Percentiles rank a stretch among this genome's conserved stretches.
phyloP scores from a whole-genome alignment of 1,140 invertebrate genomes.

The Aporrectodea caliginosa region DNA sequence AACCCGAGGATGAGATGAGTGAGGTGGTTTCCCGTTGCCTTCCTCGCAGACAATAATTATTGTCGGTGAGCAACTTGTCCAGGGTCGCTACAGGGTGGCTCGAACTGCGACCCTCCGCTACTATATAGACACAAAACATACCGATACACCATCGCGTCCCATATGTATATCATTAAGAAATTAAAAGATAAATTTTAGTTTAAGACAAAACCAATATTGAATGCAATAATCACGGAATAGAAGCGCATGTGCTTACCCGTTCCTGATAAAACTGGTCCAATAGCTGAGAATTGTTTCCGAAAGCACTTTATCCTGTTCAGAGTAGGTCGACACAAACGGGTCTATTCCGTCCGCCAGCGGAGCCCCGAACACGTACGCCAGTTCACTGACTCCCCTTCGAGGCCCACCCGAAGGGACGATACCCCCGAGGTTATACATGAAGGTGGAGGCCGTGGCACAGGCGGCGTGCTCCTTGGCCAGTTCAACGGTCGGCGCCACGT shows the following conservation, averaged over 20 bases:
- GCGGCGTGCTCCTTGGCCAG: conserved; percentile 82
- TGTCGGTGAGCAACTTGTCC: no score
- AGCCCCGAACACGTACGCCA: conserved; percentile 87
- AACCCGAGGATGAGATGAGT: no score
- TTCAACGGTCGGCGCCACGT: conserved; percentile 84
- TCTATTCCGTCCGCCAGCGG: conserved; percentile 67
- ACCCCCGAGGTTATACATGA: conserved; percentile 29
- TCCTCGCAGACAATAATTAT: no score
- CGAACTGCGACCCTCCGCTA: no score
- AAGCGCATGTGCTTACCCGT: conserved; percentile 70
- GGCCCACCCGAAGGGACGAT: conserved; percentile 49
- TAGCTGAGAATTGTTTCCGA: conserved; percentile 90
- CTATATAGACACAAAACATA: no score
- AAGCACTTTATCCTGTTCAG: conserved; percentile 76
- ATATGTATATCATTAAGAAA: no score
- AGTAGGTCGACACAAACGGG: conserved; percentile 27
- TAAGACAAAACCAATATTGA: background rate
- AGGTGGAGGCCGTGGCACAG: conserved; percentile 46
- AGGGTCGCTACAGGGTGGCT: no score
- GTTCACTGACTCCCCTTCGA: conserved; percentile 72
- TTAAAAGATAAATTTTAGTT: background rate
- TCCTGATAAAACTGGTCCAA: conserved; percentile 91
- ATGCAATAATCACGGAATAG: background rate
- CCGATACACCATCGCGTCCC: no score
- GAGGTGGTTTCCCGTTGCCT: no score